Percentiles rank a stretch among this genome's conserved stretches.
These are phyloP conservation scores for Pristis pectinata DNA, from an alignment of 2,797 vertebrate genomes.

Conservation along the genomic window DNA sequence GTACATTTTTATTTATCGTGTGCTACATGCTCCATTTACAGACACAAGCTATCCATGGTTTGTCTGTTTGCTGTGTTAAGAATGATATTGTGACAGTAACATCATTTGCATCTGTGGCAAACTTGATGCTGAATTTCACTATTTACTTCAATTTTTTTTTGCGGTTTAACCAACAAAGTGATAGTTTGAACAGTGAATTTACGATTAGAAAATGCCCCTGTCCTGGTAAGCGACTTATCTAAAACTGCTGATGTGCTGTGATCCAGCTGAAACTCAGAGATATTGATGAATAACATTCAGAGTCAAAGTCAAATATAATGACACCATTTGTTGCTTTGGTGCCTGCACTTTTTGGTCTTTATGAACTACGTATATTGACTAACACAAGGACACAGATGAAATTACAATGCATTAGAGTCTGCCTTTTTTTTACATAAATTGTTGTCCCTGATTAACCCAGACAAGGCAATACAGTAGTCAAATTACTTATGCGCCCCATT, in stretches of 20 bases:
- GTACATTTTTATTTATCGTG: constrained; percentile 18
- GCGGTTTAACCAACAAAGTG: constrained; percentile 12
- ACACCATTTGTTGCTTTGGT: background rate
- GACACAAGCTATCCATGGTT: constrained; percentile 29
- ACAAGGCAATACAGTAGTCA: background rate
- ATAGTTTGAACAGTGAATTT: background rate
- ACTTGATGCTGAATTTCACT: background rate
- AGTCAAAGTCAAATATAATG: constrained; percentile 7
- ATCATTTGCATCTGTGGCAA: constrained; percentile 15
- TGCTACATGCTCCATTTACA: constrained; percentile 28
- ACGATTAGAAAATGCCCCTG: background rate
- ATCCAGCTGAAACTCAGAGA: background rate
- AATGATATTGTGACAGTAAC: constrained; percentile 25
- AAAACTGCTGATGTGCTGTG: background rate
- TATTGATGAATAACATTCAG: background rate
- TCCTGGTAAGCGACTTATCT: background rate
- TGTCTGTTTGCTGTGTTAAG: constrained; percentile 9
- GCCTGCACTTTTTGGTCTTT: background rate
- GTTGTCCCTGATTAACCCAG: background rate
- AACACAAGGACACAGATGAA: constrained; percentile 14
- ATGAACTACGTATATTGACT: background rate
- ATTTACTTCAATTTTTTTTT: background rate
- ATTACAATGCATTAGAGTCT: background rate
- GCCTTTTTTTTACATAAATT: background rate
- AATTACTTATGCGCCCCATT: background rate